Evolutionary conservation across 2,888 invertebrate genomes (phyloP), one percentile per base, ranked within the genome.

Genomic region (Stenoptilia bipunctidactyla): DNA sequence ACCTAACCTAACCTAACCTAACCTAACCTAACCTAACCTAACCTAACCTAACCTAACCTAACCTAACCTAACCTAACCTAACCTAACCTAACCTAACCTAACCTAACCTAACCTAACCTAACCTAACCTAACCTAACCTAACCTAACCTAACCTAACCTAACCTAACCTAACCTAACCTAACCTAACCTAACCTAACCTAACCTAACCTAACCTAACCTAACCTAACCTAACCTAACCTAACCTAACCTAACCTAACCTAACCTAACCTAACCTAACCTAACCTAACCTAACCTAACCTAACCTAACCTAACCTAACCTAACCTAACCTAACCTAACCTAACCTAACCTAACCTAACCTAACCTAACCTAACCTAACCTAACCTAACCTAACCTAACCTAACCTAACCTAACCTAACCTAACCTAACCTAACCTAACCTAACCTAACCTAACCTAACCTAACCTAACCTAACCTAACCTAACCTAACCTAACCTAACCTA

Each of bases 161-260:
- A 36, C 36, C 36, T 36, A 36, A 36, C 36, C 36, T 36, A 36
- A 36, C 36, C 36, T 36, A 36, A 36, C 36, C 36, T 36, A 36
- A 36, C 36, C 36, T 36, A 15, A 36, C 36, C 36, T 36, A 36
- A 36, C 36, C 36, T 36, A 36, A 36, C 36, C 36, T 36, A 36
- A 36, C 36, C 36, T 36, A 36, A 36, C 36, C 36, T 36, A 36
- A 36, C 36, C 36, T 36, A 36, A 36, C 36, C 36, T 36, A 36
- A 36, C 33, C 38, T 38, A 38, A 38, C 38, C 38, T 38, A 38
- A 38, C 38, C 38, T 38, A 38, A 38, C 38, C 38, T 38, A 38
- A 38, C 38, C 38, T 38, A 38, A 38, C 38, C 38, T 38, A 38
- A 38, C 38, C 38, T 38, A 38, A 38, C 38, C 38, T 38, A 38